A percentile compares a stretch with the other conserved stretches of the same genome.
phyloP scores from a whole-genome alignment of 2,797 vertebrate species.

The Danio jaintianensis region DNA sequence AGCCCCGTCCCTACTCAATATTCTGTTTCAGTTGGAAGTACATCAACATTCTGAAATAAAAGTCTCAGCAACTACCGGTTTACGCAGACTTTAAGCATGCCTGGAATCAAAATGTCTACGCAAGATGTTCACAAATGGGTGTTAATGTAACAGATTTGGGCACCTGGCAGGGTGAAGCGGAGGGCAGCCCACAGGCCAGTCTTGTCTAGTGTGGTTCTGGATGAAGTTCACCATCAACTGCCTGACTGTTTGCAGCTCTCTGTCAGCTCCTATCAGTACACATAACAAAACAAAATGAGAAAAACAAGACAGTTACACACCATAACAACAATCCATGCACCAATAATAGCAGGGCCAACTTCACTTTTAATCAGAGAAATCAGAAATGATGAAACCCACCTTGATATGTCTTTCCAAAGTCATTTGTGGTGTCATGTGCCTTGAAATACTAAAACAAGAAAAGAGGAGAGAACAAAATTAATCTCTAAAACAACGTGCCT shows the following conservation, averaged over 20 bases:
- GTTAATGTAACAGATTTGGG: conserved; percentile 11
- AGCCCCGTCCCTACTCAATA: too few relatives aligned
- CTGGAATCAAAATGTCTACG: not conserved
- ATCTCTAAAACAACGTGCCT: not conserved
- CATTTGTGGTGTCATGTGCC: conserved; percentile 81
- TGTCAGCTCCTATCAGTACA: conserved; percentile 72
- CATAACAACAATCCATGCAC: not conserved
- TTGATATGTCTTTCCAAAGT: conserved; percentile 82
- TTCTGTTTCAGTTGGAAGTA: too few relatives aligned
- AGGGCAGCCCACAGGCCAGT: conserved; percentile 77
- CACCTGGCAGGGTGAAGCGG: conserved; percentile 75
- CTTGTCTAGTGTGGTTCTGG: conserved; percentile 80
- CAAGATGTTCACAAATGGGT: too few relatives aligned
- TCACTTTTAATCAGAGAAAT: not conserved
- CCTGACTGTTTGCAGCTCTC: conserved; percentile 80
- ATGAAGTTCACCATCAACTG: conserved; percentile 85
- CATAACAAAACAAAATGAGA: conserved; percentile 24
- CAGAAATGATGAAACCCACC: conserved; percentile 72
- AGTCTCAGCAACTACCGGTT: too few relatives aligned
- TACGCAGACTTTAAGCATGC: too few relatives aligned
- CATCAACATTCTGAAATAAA: too few relatives aligned
- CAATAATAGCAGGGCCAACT: not conserved
- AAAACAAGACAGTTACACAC: not conserved
- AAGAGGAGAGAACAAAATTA: conserved; percentile 1
- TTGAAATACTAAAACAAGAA: conserved; percentile 79